These are phyloP conservation scores for Drosophila micromelanica DNA, from an alignment of 1,140 invertebrate species.

Conservation along the genomic window DNA sequence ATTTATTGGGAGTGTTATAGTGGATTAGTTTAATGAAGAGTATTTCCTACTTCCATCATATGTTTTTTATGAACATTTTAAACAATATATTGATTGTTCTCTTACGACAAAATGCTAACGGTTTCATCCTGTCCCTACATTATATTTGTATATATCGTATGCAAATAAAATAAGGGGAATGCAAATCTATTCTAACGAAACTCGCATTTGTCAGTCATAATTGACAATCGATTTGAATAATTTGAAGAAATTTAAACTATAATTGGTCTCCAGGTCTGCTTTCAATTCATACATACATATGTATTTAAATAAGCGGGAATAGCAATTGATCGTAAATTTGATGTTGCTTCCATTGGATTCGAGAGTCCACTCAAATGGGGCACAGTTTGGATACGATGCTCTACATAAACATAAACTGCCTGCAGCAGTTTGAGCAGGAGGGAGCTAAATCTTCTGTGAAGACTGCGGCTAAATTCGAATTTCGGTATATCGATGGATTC, in stretches of 20 bases:
- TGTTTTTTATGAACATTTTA: no score
- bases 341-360: constrained; percentile 10
- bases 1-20: no score
- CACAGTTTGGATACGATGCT: constrained; percentile 10
- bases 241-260: constrained; percentile 11
- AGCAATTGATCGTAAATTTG: constrained; percentile 57
- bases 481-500: constrained; percentile 52
- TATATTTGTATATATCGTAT: constrained; percentile 11
- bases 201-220: constrained; percentile 46
- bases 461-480: constrained; percentile 35
- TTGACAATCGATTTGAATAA: constrained; percentile 47
- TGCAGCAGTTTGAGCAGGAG: constrained; percentile 5
- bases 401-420: constrained; percentile 31
- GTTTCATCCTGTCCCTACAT: neutral
- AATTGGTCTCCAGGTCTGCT: constrained; percentile 24
- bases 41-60: no score
- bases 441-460: constrained; percentile 1
- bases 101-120: neutral
- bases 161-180: neutral
- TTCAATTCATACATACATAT: neutral
- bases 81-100: neutral
- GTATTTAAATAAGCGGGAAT: constrained; percentile 1
- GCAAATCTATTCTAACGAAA: constrained; percentile 36
- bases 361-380: constrained; percentile 8
- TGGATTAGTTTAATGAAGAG: no score